Percentiles rank a stretch among this genome's conserved stretches.
Evolutionary conservation across 2,797 vertebrate genomes (phyloP).

Genomic region (Sarcoramphus papa): DNA sequence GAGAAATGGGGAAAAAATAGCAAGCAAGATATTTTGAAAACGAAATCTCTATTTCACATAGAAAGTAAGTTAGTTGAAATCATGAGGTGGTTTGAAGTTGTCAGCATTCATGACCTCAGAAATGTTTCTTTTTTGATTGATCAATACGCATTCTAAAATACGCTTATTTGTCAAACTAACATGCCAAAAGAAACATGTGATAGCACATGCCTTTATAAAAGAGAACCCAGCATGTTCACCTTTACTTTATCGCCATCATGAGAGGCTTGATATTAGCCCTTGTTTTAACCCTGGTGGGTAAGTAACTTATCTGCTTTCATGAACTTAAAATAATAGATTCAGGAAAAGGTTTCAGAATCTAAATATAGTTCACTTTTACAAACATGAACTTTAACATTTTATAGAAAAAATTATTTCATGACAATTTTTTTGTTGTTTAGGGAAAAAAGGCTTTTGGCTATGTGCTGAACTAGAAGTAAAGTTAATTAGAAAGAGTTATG

Average conservation of each 20-base stretch:
- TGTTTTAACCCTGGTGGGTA: constrained; percentile 52
- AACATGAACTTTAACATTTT: background rate
- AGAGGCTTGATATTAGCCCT: constrained; percentile 45
- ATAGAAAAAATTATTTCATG: background rate
- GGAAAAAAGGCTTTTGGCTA: background rate
- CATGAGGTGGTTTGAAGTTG: background rate
- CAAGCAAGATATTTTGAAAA: background rate
- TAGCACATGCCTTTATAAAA: constrained; percentile 54
- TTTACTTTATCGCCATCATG: constrained; percentile 57
- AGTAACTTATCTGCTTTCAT: constrained; percentile 20
- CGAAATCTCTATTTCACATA: background rate
- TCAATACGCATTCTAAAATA: constrained; percentile 24
- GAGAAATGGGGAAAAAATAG: background rate
- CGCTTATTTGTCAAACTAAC: constrained; percentile 11
- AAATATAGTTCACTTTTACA: background rate
- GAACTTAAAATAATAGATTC: background rate
- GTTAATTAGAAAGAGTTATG: constrained; percentile 23
- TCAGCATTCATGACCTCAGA: background rate
- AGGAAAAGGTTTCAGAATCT: background rate
- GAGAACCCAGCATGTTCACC: background rate
- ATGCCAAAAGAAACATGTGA: constrained; percentile 53
- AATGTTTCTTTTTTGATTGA: constrained; percentile 52
- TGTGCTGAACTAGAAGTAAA: background rate
- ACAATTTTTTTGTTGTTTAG: background rate
- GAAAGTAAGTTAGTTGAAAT: background rate